Evolutionary conservation across 30 jellyfish, hydroid and myxozoan genomes (phyloP).

Genomic region (Mastigias papua): DNA sequence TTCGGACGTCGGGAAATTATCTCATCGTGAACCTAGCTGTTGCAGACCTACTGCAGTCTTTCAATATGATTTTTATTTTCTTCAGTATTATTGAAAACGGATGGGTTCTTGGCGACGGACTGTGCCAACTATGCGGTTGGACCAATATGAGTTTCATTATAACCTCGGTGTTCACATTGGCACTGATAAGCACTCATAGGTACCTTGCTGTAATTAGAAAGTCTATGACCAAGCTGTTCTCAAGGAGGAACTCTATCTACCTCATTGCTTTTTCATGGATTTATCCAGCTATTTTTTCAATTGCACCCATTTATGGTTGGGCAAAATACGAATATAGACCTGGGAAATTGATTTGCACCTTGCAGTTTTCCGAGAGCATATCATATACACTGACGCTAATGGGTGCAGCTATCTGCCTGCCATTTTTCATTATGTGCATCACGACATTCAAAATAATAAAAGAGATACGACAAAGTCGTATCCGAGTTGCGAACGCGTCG

Average conservation of each 20-base stretch:
- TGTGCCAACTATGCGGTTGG: constrained; percentile 74
- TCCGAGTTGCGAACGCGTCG: constrained; percentile 52
- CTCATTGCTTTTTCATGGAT: constrained; percentile 63
- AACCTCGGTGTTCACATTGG: constrained; percentile 61
- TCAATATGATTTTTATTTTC: constrained; percentile 63
- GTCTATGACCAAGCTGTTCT: constrained; percentile 16
- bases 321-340: constrained; percentile 76
- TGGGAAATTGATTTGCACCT: constrained; percentile 80
- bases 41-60: constrained; percentile 73
- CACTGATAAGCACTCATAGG: constrained; percentile 62
- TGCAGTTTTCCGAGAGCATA: constrained; percentile 60
- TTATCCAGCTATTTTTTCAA: constrained; percentile 60
- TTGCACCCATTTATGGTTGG: constrained; percentile 81
- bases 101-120: constrained; percentile 64
- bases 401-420: constrained; percentile 27
- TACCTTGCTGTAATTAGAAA: constrained; percentile 58
- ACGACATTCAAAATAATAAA: constrained; percentile 55
- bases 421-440: constrained; percentile 66
- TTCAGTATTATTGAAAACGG: constrained; percentile 37
- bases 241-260: constrained; percentile 29
- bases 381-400: constrained; percentile 70
- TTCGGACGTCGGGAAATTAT: constrained; percentile 58
- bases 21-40: constrained; percentile 72
- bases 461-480: constrained; percentile 64
- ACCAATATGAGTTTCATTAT: constrained; percentile 73